phyloP scores from a whole-genome alignment of 2,797 vertebrate species.

The Gallirallus australis region DNA sequence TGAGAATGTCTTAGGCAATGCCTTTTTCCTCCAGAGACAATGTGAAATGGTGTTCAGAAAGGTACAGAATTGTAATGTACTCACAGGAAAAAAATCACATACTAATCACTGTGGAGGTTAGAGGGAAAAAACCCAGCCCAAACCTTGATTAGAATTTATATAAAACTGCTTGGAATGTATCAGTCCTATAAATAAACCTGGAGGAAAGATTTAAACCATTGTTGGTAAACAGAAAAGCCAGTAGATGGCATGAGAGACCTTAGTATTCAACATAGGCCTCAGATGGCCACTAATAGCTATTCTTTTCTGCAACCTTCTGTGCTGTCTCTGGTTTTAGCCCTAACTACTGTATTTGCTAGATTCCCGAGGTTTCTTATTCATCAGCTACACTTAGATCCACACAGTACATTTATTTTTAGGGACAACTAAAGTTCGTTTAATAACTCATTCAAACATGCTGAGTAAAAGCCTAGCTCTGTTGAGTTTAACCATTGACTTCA shows the following conservation, averaged over 20 bases:
- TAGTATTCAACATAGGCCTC: neutral
- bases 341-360: slow-evolving; percentile 36
- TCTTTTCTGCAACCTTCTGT: neutral
- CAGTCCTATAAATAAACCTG: neutral
- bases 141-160: slow-evolving; percentile 10
- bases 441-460: slow-evolving; percentile 61
- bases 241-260: slow-evolving; percentile 79
- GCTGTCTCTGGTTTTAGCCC: slow-evolving; percentile 7
- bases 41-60: slow-evolving; percentile 2
- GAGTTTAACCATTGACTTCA: slow-evolving; percentile 45
- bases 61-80: neutral
- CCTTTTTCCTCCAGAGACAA: neutral
- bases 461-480: slow-evolving; percentile 53
- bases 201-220: neutral
- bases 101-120: neutral
- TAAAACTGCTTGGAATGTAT: slow-evolving; percentile 11
- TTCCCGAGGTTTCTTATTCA: slow-evolving; percentile 62
- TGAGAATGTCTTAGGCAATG: neutral
- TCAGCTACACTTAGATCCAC: slow-evolving; percentile 49
- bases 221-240: slow-evolving; percentile 52
- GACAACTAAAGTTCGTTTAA: slow-evolving; percentile 59
- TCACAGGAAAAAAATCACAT: neutral
- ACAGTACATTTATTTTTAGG: slow-evolving; percentile 68
- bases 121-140: neutral
- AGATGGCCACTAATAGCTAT: neutral